These are phyloP conservation scores for Melikaiella ostensackeni DNA, from an alignment of 2,888 invertebrate species.

Conservation along the genomic window DNA sequence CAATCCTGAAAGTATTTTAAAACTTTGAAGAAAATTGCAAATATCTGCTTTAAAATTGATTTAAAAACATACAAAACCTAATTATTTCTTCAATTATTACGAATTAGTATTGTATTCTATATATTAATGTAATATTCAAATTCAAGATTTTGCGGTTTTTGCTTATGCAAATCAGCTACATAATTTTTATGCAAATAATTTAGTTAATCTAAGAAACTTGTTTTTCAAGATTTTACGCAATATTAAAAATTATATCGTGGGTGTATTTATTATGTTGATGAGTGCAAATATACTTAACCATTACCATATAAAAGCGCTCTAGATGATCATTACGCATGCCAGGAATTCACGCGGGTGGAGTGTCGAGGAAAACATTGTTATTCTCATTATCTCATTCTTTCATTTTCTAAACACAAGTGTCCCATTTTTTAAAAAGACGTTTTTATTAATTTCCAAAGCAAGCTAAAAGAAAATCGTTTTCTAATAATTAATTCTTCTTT, in stretches of 20 bases:
- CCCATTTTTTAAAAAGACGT: too few relatives aligned
- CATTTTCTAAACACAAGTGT: neutral
- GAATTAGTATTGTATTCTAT: too few relatives aligned
- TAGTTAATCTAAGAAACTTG: too few relatives aligned
- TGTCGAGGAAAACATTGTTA: neutral
- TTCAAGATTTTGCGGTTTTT: too few relatives aligned
- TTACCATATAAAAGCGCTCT: neutral
- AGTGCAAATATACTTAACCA: conserved; percentile 7
- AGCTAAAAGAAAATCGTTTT: too few relatives aligned
- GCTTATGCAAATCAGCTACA: too few relatives aligned
- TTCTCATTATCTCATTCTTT: neutral
- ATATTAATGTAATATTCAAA: too few relatives aligned
- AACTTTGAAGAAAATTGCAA: neutral
- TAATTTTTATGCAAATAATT: too few relatives aligned
- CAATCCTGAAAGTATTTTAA: neutral
- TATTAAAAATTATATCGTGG: conserved; percentile 9
- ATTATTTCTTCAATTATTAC: too few relatives aligned
- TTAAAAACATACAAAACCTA: too few relatives aligned
- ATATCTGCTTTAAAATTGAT: neutral
- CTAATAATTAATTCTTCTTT: too few relatives aligned
- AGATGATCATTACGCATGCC: conserved; percentile 8
- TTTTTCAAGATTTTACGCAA: neutral
- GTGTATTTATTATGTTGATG: conserved; percentile 12
- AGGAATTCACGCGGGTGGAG: conserved; percentile 22
- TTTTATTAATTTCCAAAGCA: too few relatives aligned